phyloP scores from a whole-genome alignment of 2,113 vertebrate species.

The Dascyllus trimaculatus region DNA sequence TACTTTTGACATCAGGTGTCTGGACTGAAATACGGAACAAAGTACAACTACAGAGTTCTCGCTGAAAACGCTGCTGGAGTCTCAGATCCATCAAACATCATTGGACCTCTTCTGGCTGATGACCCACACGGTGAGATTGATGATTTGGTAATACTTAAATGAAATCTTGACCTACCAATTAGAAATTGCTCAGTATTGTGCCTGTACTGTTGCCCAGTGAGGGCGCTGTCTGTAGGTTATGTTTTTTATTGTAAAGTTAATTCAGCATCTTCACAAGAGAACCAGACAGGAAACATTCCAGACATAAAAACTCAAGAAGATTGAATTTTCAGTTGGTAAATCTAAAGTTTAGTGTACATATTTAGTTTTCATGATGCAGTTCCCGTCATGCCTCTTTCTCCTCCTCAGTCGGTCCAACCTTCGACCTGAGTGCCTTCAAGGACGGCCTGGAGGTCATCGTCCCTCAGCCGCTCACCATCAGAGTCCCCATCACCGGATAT shows the following conservation, averaged over 20 bases:
- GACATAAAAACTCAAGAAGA: too few species aligned
- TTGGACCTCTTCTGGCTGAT: constrained; percentile 95
- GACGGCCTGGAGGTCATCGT: constrained; percentile 96
- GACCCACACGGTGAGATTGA: constrained; percentile 88
- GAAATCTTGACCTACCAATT: too few species aligned
- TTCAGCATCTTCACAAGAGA: too few species aligned
- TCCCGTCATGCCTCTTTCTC: constrained; percentile 4
- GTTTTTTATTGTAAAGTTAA: too few species aligned
- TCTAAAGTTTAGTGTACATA: too few species aligned
- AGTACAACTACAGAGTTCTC: constrained; percentile 94
- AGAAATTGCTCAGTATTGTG: too few species aligned
- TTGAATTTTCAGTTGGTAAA: too few species aligned
- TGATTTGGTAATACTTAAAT: too few species aligned
- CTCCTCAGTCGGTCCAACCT: constrained; percentile 88
- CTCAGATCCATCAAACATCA: constrained; percentile 92
- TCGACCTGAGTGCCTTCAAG: constrained; percentile 95
- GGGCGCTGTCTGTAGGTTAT: too few species aligned
- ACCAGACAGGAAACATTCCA: too few species aligned
- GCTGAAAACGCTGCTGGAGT: constrained; percentile 97
- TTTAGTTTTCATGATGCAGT: background rate
- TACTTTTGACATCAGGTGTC: constrained; percentile 85
- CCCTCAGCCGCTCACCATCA: constrained; percentile 93
- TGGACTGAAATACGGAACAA: constrained; percentile 90
- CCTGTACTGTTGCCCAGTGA: too few species aligned
- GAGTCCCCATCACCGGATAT: constrained; percentile 93